Evolutionary conservation across 2,113 vertebrate species (phyloP), one percentile per base, ranked within the genome.

Genomic region (Datnioides undecimradiatus): DNA sequence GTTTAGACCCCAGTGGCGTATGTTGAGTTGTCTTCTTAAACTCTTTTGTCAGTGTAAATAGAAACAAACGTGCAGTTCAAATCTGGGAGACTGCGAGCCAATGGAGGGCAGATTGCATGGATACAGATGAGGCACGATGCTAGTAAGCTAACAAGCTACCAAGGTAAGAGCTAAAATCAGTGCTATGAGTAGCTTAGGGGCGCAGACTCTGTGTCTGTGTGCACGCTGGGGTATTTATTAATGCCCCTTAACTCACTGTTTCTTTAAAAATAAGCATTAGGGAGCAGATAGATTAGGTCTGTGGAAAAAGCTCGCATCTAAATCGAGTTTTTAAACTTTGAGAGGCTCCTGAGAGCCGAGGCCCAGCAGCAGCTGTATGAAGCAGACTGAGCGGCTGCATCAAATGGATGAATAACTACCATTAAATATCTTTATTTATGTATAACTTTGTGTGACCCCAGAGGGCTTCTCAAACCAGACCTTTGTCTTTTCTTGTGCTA

Each of bases 71-170:
- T 79, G 48, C 57, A 85, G 49, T 64, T 85, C 8, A 73, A 74
- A 84, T 85, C 79, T 85, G 74, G 78, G 73, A 85, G 51, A 59
- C 71, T 54, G 84, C 43, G 76, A 83, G 52, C 59, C 86, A 46
- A 25, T 82, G 87, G 83, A 89, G 75, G 36, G 29, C 62, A 75
- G 78, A 80, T 52, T 88, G 63, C 57, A 78, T 90, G 86, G 92
- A 90, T 84, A 38, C 76, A 85, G 83, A 82, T 60, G 87, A 80
- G 84, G 57, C 87, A 82, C 85, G 88, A 83, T 85, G 90, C 88
- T 91, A 92, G 80, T 80, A 25, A 25, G 79, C 92, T 86, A 88
- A 83, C 87, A 48, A 78, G 86, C 76, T 73, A 19, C 41, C 2
- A 27, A 86, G 92, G 92, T 92, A 91, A 84, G 90, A 64, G 58